Base-by-base conservation (phyloP, 2,888 invertebrate genomes). In the Drosophila meridionalis region DNA sequence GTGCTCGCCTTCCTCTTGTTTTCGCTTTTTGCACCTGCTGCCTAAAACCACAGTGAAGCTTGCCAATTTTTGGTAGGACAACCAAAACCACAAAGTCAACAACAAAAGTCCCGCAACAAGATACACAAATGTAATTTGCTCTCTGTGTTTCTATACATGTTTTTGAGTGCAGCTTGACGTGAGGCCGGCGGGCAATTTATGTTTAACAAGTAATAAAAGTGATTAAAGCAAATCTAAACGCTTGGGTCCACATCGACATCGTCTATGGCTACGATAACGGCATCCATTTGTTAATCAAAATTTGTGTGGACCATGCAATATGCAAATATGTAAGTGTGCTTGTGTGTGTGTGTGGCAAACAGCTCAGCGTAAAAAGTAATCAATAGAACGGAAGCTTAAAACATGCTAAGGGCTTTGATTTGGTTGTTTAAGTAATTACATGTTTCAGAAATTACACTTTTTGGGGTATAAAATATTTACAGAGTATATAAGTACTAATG, bases 191-290 rank as follows among this genome's bases (percentile, higher is more conserved):
- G 76, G 57, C 78, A 59, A 78, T 74, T 84, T 82, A 60, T 85
- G 87, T 84, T 87, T 83, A 82, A 87, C 87, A 85, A 82, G 78
- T 80, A 74, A 87, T 86, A 82, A 85, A 83, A 64, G 83, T 87
- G 85, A 87, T 87, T 86, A 82, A 87, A 83, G 80, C 80, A 78
- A 78, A 83, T 83, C 84, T 70, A 78, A 85, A 76, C 71, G 81
- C 82, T 76, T 73, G 84, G 71, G 75, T 77, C 6, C 14, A 56
- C 30, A 14, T 56, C 40, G 40, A 8, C 26, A 26, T 40, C 20
- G 26, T 0, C 20, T 9, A 12, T 3, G n/a, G 14, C 26, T 4
- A 2, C n/a, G 26, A 14, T 8, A 2, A 1, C 20, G 28, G 26
- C n/a, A 40, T 77, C 76, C 81, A 83, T 83, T 87, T 82, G 78